Conservation (phyloP, 2,113 vertebrate genomes). For the Delphinapterus leucas region DNA sequence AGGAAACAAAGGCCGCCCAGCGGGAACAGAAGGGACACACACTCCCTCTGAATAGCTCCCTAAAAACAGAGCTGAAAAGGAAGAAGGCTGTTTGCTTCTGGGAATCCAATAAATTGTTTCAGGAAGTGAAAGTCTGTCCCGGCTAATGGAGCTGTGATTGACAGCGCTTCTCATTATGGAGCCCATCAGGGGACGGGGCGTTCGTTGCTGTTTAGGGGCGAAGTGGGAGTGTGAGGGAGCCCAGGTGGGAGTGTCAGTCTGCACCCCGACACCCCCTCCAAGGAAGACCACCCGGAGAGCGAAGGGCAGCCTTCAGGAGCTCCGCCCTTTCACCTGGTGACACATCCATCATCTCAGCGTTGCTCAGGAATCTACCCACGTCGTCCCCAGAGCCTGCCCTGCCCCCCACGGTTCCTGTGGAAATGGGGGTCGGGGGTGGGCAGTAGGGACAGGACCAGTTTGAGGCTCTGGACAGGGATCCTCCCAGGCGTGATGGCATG, state of each 20-base stretch:
- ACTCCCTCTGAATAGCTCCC: constrained; percentile 82
- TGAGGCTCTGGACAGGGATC: neutral
- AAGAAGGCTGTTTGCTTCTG: constrained; percentile 81
- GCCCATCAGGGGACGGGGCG: constrained; percentile 83
- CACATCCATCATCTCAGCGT: rapidly evolving
- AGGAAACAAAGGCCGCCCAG: constrained; percentile 85
- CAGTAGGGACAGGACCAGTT: neutral
- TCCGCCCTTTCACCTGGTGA: neutral
- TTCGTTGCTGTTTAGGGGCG: constrained; percentile 78
- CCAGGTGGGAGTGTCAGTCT: neutral
- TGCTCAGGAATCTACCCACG: rapidly evolving
- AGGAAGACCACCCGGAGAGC: neutral
- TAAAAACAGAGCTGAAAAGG: constrained; percentile 78
- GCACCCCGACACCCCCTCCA: neutral
- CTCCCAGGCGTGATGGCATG: rapidly evolving
- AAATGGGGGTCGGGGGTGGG: neutral
- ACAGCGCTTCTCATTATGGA: constrained; percentile 86
- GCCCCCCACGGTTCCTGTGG: neutral
- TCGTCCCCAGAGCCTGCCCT: neutral
- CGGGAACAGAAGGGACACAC: constrained; percentile 83
- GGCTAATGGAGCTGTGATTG: constrained; percentile 88
- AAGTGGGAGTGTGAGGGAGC: constrained; percentile 79
- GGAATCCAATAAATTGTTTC: constrained; percentile 89
- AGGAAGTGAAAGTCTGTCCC: constrained; percentile 87
- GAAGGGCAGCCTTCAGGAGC: neutral